These are phyloP conservation scores for Ephialtes manifestator DNA, from an alignment of 2,888 invertebrate species.

Conservation along the genomic window DNA sequence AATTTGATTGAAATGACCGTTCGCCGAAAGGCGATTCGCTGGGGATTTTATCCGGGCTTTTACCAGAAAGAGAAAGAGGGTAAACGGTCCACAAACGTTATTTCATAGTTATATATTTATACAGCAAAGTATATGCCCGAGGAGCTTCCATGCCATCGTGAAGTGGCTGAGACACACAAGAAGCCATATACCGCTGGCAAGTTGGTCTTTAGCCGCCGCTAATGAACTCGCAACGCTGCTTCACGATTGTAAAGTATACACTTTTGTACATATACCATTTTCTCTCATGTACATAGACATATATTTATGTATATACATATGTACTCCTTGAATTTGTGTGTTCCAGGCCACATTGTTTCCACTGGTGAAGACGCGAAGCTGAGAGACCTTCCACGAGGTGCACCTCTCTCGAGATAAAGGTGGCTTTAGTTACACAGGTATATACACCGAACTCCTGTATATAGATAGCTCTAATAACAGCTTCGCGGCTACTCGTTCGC, in stretches of 20 bases:
- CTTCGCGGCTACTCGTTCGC: slow-evolving; percentile 73
- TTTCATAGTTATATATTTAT: slow-evolving; percentile 22
- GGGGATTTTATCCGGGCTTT: slow-evolving; percentile 30
- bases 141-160: slow-evolving; percentile 16
- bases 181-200: slow-evolving; percentile 23
- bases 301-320: neutral
- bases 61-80: neutral
- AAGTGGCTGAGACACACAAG: slow-evolving; percentile 47
- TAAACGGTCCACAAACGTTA: neutral
- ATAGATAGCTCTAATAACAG: slow-evolving; percentile 63
- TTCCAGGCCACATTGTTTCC: neutral
- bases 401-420: slow-evolving; percentile 1
- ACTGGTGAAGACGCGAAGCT: neutral
- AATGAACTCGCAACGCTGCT: slow-evolving; percentile 60
- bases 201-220: slow-evolving; percentile 47
- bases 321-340: neutral
- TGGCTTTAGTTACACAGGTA: slow-evolving; percentile 4
- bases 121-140: slow-evolving; percentile 16
- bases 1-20: slow-evolving; percentile 56
- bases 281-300: neutral
- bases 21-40: slow-evolving; percentile 61
- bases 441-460: slow-evolving; percentile 1
- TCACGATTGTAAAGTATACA: slow-evolving; percentile 39
- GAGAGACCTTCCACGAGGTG: slow-evolving; percentile 9
- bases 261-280: slow-evolving; percentile 8